phyloP scores from a whole-genome alignment of 2,797 vertebrate genomes.

The Alca torda region DNA sequence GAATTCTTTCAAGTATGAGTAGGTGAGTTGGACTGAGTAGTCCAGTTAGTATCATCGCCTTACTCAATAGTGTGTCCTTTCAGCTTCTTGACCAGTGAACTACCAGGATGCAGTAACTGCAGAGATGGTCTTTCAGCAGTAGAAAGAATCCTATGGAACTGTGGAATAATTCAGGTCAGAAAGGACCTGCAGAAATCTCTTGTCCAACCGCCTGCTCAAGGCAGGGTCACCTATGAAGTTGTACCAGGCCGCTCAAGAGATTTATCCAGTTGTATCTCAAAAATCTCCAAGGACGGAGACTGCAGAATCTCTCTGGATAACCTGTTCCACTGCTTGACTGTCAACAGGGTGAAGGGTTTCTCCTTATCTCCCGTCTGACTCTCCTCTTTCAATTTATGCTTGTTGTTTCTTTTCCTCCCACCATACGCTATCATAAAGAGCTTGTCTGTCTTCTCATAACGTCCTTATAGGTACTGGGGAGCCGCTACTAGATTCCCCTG shows the following conservation, averaged over 20 bases:
- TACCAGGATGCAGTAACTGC: neutral
- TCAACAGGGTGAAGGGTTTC: neutral
- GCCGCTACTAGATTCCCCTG: neutral
- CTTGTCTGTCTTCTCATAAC: neutral
- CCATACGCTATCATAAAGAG: rapidly evolving
- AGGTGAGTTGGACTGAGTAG: neutral
- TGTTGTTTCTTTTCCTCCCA: neutral
- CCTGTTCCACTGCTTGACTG: neutral
- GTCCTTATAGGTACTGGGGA: neutral
- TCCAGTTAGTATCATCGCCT: neutral
- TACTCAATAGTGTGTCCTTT: neutral
- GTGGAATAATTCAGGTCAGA: neutral
- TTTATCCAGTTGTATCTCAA: neutral
- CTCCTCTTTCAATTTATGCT: neutral
- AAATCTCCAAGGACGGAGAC: neutral
- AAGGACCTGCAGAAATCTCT: neutral
- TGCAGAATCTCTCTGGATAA: neutral
- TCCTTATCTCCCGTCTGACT: neutral
- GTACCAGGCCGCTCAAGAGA: neutral
- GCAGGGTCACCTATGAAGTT: neutral
- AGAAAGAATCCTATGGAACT: neutral
- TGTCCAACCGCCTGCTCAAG: neutral
- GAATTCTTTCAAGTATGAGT: neutral
- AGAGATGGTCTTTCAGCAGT: neutral
- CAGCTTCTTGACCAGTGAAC: neutral